A percentile compares a stretch with the other conserved stretches of the same genome.
Evolutionary conservation across 2,888 invertebrate species (phyloP).

Genomic region (Hydrotaea cyrtoneurina): DNA sequence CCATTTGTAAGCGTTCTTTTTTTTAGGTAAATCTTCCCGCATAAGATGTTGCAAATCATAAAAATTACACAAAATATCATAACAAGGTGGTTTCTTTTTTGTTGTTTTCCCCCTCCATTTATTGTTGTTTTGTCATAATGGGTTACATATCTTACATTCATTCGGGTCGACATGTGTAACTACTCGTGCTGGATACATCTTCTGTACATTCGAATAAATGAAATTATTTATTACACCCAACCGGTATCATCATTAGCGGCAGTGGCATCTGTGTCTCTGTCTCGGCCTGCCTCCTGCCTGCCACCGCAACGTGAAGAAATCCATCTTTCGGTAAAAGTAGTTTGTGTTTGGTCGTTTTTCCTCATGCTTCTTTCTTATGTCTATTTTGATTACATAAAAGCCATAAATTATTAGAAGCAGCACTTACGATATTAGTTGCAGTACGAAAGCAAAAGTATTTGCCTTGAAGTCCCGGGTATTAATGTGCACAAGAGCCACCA

Average conservation of each 20-base stretch:
- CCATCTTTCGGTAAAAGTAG: slow-evolving; percentile 62
- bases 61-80: slow-evolving; percentile 41
- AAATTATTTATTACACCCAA: slow-evolving; percentile 21
- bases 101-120: not conserved
- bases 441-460: not conserved
- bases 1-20: no score
- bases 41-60: not conserved
- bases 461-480: not conserved
- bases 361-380: no score
- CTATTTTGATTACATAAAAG: slow-evolving; percentile 12
- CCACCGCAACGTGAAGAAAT: not conserved
- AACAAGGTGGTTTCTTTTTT: slow-evolving; percentile 35
- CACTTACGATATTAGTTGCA: slow-evolving; percentile 2
- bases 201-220: slow-evolving; percentile 17
- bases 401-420: slow-evolving; percentile 26
- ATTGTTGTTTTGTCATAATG: not conserved
- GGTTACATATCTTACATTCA: not conserved
- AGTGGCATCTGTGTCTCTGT: no score
- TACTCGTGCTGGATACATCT: slow-evolving; percentile 6
- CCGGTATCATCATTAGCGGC: slow-evolving; percentile 16
- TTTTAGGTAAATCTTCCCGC: no score
- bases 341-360: slow-evolving; percentile 34
- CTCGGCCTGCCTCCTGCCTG: not conserved
- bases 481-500: not conserved
- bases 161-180: slow-evolving; percentile 3